A percentile compares a stretch with the other conserved stretches of the same genome.
Conservation (phyloP, 2,113 vertebrate genomes). For the Dolichallabes microphthalmus region DNA sequence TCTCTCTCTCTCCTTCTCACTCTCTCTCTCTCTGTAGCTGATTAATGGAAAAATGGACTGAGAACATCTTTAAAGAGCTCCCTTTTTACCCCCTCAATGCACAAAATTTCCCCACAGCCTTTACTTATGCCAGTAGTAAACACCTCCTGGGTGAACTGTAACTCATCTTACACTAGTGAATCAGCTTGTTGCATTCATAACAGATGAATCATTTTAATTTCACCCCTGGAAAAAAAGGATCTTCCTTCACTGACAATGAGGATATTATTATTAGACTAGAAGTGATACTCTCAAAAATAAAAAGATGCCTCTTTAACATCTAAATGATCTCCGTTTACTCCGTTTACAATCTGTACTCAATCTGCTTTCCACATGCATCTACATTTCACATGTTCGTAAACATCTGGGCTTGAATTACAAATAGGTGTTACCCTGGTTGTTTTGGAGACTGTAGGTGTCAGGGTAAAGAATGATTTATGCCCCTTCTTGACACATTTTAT, state of each 20-base stretch:
- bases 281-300: not conserved
- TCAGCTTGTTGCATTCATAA: slow-evolving; percentile 1
- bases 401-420: not conserved
- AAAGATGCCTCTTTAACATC: not conserved
- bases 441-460: not conserved
- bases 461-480: not conserved
- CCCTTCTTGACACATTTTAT: not conserved
- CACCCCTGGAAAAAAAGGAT: not conserved
- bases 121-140: not conserved
- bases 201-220: not conserved
- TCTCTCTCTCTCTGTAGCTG: not conserved
- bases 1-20: not conserved
- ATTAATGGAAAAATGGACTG: not conserved
- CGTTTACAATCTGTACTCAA: not conserved
- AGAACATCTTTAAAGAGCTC: not conserved
- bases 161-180: not conserved
- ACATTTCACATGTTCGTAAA: not conserved
- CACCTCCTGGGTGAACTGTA: not conserved
- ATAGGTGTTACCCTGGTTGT: not conserved
- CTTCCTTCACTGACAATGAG: not conserved
- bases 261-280: not conserved
- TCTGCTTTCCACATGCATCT: not conserved
- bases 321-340: not conserved
- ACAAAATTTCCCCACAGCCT: not conserved
- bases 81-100: not conserved